Evolutionary conservation across 2,888 invertebrate species (phyloP), one percentile per base, ranked within the genome.

Genomic region (Perizoma flavofasciatum): DNA sequence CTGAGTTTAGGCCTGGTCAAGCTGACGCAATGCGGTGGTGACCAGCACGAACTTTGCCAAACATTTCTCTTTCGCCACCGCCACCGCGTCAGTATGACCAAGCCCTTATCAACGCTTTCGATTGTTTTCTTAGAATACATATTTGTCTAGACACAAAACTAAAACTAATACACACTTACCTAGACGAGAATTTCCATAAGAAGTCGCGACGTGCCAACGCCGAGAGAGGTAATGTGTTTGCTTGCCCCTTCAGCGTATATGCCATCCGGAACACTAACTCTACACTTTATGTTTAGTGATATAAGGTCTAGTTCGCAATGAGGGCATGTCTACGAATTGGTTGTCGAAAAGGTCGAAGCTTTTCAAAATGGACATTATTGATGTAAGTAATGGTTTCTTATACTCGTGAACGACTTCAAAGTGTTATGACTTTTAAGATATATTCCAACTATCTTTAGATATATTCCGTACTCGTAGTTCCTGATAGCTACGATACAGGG

Each of bases 161-260:
- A 22, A 22, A 22, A 2, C 22, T 22, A 22, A 22, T 22, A 22
- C 22, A 22, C 22, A 58, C 47, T 54, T 56, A 54, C 45, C 64
- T 60, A 61, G 51, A 55, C 65, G 52, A 50, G 61, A 72, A 74
- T 76, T 73, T 74, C 71, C 72, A 72, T 75, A 70, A 63, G 69
- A 66, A 71, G 67, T 55, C 56, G 53, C 54, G 67, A 64, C 67
- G 67, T 67, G 68, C 73, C 67, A 75, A 74, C 73, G 63, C 64
- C 63, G 67, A 73, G 71, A 64, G 66, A 72, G 73, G 76, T 82
- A 82, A 83, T 82, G 83, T 85, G 81, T 86, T 78, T 83, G 80
- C 80, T 65, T 55, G 70, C 59, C 75, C 73, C 76, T 78, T 65
- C 61, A 53, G 49, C 43, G 49, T 51, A 55, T 34, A 62, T 11